Evolutionary conservation across 1,140 invertebrate species (phyloP).

Genomic region (Antheraea pernyi): DNA sequence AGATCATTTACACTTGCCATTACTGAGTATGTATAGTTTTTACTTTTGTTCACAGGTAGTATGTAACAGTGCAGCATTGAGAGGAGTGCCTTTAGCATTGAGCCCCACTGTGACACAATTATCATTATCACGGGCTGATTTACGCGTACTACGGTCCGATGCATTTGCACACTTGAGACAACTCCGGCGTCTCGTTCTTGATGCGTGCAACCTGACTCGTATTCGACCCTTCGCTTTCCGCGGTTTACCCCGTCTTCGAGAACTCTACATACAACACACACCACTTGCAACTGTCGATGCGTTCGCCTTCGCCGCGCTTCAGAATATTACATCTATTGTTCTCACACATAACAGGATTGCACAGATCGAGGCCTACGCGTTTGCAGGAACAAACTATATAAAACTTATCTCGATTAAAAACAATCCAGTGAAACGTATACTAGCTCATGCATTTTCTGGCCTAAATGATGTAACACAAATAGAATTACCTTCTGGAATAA

Average conservation of each 20-base stretch:
- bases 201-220: slow-evolving; percentile 88
- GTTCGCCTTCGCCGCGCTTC: slow-evolving; percentile 90
- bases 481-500: slow-evolving; percentile 88
- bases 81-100: slow-evolving; percentile 87
- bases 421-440: slow-evolving; percentile 87
- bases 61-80: slow-evolving; percentile 90
- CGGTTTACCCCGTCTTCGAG: slow-evolving; percentile 85
- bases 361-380: slow-evolving; percentile 88
- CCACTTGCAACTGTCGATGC: slow-evolving; percentile 86
- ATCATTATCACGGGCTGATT: slow-evolving; percentile 89
- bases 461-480: slow-evolving; percentile 88
- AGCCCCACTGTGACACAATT: slow-evolving; percentile 88
- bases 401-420: slow-evolving; percentile 86
- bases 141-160: slow-evolving; percentile 87
- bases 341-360: slow-evolving; percentile 89
- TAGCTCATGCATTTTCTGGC: slow-evolving; percentile 88
- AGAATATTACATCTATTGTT: slow-evolving; percentile 88
- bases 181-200: slow-evolving; percentile 86
- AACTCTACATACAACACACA: slow-evolving; percentile 90
- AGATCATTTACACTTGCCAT: background rate
- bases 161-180: slow-evolving; percentile 86
- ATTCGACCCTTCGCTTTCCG: slow-evolving; percentile 92
- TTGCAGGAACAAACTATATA: slow-evolving; percentile 90
- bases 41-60: slow-evolving; percentile 82
- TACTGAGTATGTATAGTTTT: background rate